These are phyloP conservation scores for Microtus oregoni DNA, from an alignment of 2,113 vertebrate genomes.

Conservation along the genomic window DNA sequence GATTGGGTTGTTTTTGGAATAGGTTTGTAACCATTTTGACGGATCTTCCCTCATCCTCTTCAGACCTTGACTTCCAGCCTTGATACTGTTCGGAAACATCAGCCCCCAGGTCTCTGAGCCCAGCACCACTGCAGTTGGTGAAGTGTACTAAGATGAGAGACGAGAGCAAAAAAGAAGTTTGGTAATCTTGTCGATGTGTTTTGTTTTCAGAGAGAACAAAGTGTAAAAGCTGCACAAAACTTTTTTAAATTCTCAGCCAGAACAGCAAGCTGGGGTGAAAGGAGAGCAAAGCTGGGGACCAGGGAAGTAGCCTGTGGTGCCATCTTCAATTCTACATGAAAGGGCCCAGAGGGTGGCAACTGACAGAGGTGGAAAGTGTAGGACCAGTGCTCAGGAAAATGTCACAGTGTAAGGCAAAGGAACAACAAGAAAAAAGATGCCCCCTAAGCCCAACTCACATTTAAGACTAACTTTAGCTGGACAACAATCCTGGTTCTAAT, in stretches of 20 bases:
- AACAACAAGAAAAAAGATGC: neutral
- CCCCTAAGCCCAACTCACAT: neutral
- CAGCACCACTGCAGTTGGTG: accelerated
- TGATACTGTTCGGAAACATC: neutral
- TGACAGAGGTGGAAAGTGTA: neutral
- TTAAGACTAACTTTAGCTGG: neutral
- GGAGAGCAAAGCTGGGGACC: too few species aligned
- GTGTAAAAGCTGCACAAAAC: neutral
- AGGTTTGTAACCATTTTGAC: neutral
- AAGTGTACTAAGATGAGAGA: neutral
- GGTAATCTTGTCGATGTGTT: too few species aligned
- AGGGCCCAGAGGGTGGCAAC: too few species aligned
- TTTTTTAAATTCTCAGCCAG: neutral
- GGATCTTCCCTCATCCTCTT: neutral
- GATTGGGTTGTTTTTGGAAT: neutral
- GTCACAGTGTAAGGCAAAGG: neutral
- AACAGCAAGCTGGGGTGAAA: neutral
- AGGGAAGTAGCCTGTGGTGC: accelerated
- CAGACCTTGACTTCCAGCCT: neutral
- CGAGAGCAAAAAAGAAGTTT: neutral
- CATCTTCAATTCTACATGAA: accelerated
- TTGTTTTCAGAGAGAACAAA: neutral
- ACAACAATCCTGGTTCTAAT: neutral
- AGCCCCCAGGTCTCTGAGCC: neutral
- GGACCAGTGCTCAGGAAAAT: neutral